Evolutionary conservation across 2,113 vertebrate species (phyloP), one percentile per base, ranked within the genome.

Genomic region (Actinemys pallida): DNA sequence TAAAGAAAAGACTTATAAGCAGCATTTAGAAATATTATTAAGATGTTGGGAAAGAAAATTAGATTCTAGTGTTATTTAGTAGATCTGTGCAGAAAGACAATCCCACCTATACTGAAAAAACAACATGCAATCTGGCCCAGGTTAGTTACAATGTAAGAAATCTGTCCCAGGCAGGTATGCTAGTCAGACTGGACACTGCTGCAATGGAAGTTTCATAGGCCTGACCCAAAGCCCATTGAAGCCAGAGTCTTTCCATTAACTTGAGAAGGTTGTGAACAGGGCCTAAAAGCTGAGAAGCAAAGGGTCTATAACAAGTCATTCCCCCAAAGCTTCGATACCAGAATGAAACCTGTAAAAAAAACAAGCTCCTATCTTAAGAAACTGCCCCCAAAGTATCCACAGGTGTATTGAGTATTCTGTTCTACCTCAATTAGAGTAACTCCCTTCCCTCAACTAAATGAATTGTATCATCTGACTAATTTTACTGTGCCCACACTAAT

Each of bases 1-100:
- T 39, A 75, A 75, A 39, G 16, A 39, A 49, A 27, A 86, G 49
- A 76, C 16, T 10, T 75, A 16, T 27, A 75, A 76, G 85, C 92
- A 93, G 87, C 92, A 90, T 54, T 84, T 29, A 83, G 72, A 82
- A 42, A 88, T 89, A 92, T 80, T 54, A 69, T 69, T 59, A 20
- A 82, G 85, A 49, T 35, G 86, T 86, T 75, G 72, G 39, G 22
- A 42, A 75, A 75, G 47, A 93, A 87, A 69, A 5, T 16, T n/a
- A 76, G 78, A 88, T 42, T 47, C 1, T 92, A 88, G 49, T 65
- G 5, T 50, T 89, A 82, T 39, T 47, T 87, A 45, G 2, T 69
- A 81, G 39, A 86, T 31, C 16, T 89, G 75, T 42, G 6, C 39
- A 88, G 83, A 93, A 86, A 47, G 2, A 54, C 29, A 82, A 3